Percentiles rank a stretch among this genome's conserved stretches.
phyloP scores from a whole-genome alignment of 2,113 vertebrate genomes.

The Gallinago paraguaiae region DNA sequence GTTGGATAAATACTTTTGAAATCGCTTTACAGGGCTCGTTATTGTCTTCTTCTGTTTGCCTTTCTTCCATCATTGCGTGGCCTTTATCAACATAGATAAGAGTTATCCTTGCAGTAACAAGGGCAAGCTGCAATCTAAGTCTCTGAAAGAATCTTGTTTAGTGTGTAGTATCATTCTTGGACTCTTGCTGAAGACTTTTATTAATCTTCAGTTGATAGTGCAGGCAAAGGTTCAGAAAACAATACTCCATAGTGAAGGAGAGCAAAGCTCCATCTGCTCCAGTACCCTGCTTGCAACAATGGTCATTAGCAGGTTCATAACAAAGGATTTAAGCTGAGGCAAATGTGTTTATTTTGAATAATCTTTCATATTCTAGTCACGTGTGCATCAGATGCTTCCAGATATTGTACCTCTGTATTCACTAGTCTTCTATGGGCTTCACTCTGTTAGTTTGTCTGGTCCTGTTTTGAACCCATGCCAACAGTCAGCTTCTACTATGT shows the following conservation, averaged over 20 bases:
- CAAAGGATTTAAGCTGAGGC: not conserved
- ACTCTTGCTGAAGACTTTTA: not conserved
- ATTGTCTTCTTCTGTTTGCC: not conserved
- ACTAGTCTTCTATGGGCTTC: not conserved
- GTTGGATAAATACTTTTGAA: not conserved
- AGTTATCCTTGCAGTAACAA: not conserved
- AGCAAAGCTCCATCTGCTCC: not conserved
- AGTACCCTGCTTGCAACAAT: not conserved
- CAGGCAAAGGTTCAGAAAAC: not conserved
- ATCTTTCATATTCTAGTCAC: not conserved
- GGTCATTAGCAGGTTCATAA: not conserved
- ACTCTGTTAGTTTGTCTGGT: not conserved
- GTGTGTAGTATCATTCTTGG: not conserved
- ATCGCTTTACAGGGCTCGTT: not conserved
- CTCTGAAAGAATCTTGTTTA: not conserved
- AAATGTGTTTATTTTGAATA: not conserved
- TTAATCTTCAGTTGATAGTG: not conserved
- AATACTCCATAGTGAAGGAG: not conserved
- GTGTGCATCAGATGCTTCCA: not conserved
- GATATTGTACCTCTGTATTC: not conserved
- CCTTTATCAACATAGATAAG: not conserved
- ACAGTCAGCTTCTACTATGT: not conserved
- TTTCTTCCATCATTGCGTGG: not conserved
- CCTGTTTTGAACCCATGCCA: not conserved
- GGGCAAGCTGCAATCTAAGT: not conserved